Evolutionary conservation across 2,888 invertebrate genomes (phyloP), one percentile per base, ranked within the genome.

Genomic region (Bugula neritina): DNA sequence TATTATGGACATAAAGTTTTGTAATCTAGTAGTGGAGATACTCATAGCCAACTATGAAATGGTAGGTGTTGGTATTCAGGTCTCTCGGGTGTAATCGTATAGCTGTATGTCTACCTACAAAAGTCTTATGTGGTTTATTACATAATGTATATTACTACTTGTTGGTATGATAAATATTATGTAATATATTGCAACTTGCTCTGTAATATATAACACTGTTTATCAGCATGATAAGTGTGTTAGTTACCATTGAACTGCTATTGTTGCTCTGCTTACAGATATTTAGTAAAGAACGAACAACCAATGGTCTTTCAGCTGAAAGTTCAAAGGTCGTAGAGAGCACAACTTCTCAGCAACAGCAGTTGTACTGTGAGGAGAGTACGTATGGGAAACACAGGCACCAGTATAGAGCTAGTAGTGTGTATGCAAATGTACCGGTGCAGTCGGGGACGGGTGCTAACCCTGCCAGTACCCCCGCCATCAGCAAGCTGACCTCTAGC

Each of bases 1-100:
- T 81, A 97, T 99, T 81, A 91, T 98, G 88, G 96, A 99, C 86
- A 92, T 98, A 78, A 99, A 99, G 87, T 99, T 98, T 88, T 95
- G 94, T 87, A 98, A 98, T 86, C 93, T 98, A 81, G 93, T 98
- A 76, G 94, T 98, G 72, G 97, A 98, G 87, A 93, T 97, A 82
- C 88, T 98, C 75, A 92, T 98, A 74, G 92, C 93, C 79, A 92
- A 93, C 85, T 92, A 90, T 83, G 90, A 92, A 72, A 76, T 78
- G 77, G 81, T 82, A 71, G 58, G 74, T 72, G 25, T 43, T 5
- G 10, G 43, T 17, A 43, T 43, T n/a, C n/a, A n/a, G n/a, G n/a
- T n/a, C n/a, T n/a, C n/a, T n/a, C n/a, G n/a, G n/a, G n/a, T n/a
- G n/a, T n/a, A n/a, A n/a, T n/a, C n/a, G n/a, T n/a, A n/a, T n/a